Percentiles rank a stretch among this genome's conserved stretches.
Conservation (phyloP, 2,113 vertebrate species). For the Mungos mungo region DNA sequence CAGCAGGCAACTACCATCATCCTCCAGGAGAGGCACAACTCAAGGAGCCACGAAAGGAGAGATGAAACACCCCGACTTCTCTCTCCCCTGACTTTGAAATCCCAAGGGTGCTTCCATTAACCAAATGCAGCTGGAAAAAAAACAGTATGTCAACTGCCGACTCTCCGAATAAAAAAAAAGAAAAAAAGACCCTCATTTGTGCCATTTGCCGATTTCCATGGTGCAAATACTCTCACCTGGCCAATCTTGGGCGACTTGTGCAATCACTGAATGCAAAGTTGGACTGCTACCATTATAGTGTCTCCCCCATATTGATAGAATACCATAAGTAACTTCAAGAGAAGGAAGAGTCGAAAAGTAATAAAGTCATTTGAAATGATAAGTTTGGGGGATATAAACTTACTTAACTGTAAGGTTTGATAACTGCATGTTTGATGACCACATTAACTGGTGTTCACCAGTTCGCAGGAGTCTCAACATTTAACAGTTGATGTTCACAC, state of each 20-base stretch:
- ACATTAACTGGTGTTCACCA: neutral
- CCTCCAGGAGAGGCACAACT: neutral
- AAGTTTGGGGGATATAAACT: neutral
- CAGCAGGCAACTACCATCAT: neutral
- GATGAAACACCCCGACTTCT: neutral
- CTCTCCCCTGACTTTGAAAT: neutral
- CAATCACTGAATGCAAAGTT: neutral
- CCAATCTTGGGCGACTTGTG: neutral
- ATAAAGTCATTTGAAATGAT: conserved; percentile 11
- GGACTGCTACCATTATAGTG: neutral
- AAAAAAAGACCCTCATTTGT: neutral
- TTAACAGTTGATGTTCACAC: neutral
- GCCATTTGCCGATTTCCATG: neutral
- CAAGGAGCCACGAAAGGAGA: neutral
- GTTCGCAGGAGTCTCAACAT: neutral
- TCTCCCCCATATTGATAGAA: neutral
- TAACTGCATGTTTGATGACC: neutral
- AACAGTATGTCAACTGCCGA: neutral
- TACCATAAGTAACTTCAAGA: neutral
- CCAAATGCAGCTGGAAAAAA: neutral
- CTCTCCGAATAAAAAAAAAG: neutral
- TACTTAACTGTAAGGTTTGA: neutral
- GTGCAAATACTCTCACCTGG: neutral
- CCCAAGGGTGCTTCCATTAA: neutral
- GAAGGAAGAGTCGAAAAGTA: neutral